These are phyloP conservation scores for Dasysyrphus tricinctus DNA, from an alignment of 2,888 invertebrate species.

Conservation along the genomic window DNA sequence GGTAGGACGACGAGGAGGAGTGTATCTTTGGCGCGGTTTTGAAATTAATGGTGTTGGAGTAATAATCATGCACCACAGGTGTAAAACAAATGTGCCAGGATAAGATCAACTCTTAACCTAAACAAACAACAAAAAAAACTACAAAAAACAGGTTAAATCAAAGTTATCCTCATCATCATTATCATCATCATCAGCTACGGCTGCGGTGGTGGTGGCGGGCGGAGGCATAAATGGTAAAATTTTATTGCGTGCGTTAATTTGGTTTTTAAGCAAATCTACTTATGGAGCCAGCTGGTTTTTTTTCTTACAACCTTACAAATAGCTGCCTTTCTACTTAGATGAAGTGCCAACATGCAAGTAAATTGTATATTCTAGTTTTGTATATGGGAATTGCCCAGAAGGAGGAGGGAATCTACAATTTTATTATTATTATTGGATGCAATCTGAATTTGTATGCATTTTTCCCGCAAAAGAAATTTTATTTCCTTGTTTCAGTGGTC, in stretches of 20 bases:
- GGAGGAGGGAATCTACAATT: slow-evolving; percentile 1
- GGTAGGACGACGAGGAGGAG: slow-evolving; percentile 30
- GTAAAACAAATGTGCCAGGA: slow-evolving; percentile 65
- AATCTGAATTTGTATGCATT: slow-evolving; percentile 10
- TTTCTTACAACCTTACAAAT: not conserved
- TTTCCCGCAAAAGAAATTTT: slow-evolving; percentile 7
- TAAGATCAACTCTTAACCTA: slow-evolving; percentile 49
- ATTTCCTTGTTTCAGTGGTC: slow-evolving; percentile 22
- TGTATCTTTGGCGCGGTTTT: slow-evolving; percentile 32
- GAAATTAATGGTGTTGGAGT: slow-evolving; percentile 49
- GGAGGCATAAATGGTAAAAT: slow-evolving; percentile 1
- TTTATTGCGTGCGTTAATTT: slow-evolving; percentile 72
- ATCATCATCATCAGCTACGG: slow-evolving; percentile 1
- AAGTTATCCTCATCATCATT: slow-evolving; percentile 35
- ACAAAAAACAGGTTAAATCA: slow-evolving; percentile 32
- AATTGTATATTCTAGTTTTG: slow-evolving; percentile 6
- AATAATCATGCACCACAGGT: slow-evolving; percentile 73
- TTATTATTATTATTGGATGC: slow-evolving; percentile 7
- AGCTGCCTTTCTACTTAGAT: slow-evolving; percentile 30
- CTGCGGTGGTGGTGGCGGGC: not conserved
- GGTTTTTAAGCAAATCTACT: slow-evolving; percentile 50
- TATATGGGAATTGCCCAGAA: slow-evolving; percentile 28
- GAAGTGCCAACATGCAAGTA: slow-evolving; percentile 27
- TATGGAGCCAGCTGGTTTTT: slow-evolving; percentile 30
- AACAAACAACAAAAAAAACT: slow-evolving; percentile 6